Conservation (phyloP, 1,140 invertebrate species). For the Drosophila pruinosa region DNA sequence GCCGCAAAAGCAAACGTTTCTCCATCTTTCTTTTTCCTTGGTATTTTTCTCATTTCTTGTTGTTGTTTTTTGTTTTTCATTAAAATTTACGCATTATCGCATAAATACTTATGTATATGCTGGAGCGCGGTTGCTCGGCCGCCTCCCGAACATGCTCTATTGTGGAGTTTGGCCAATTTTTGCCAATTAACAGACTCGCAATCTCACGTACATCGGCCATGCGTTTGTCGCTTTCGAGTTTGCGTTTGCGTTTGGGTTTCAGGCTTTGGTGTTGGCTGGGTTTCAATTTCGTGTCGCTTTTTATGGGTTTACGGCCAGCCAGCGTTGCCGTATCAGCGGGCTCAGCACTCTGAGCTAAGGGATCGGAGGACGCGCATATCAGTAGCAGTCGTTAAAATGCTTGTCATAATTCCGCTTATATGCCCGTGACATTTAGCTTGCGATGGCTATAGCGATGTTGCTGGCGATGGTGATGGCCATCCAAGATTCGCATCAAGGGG, state of each 20-base stretch:
- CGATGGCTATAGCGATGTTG: slow-evolving; percentile 20
- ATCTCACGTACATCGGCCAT: slow-evolving; percentile 81
- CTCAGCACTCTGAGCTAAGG: background rate
- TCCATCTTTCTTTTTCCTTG: slow-evolving; percentile 1
- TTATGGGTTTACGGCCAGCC: slow-evolving; percentile 59
- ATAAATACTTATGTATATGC: slow-evolving; percentile 64
- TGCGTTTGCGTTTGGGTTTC: background rate
- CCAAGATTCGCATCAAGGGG: slow-evolving; percentile 31
- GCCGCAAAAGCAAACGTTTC: slow-evolving; percentile 51
- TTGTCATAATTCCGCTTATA: slow-evolving; percentile 80
- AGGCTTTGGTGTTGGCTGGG: slow-evolving; percentile 16
- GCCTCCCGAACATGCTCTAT: background rate
- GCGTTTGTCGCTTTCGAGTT: slow-evolving; percentile 50
- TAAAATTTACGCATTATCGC: slow-evolving; percentile 79
- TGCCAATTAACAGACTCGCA: slow-evolving; percentile 73
- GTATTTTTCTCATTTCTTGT: background rate
- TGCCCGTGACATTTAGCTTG: slow-evolving; percentile 74
- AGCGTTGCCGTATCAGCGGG: slow-evolving; percentile 52
- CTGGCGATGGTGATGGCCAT: slow-evolving; percentile 23
- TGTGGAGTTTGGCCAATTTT: slow-evolving; percentile 65
- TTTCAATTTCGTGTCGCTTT: slow-evolving; percentile 72
- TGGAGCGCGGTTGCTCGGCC: background rate
- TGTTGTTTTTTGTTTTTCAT: slow-evolving; percentile 56
- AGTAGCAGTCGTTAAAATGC: slow-evolving; percentile 76
- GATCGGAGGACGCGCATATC: slow-evolving; percentile 28